phyloP scores from a whole-genome alignment of 2,113 vertebrate genomes.

The Tychaedon coryphoeus region DNA sequence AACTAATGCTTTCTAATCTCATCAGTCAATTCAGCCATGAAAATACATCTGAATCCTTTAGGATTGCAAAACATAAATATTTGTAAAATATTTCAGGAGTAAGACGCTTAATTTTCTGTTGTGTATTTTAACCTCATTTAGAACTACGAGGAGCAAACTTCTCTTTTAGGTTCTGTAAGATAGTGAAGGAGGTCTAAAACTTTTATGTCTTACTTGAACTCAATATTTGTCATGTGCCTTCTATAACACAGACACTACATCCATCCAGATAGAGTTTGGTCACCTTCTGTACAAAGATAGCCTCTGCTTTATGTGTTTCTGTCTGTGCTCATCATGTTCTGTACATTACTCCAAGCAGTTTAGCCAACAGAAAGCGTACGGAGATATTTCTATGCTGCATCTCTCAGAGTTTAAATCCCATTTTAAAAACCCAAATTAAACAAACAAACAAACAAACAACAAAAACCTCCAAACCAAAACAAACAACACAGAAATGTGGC shows the following conservation, averaged over 20 bases:
- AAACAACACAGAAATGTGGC: fast-evolving
- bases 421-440: background rate
- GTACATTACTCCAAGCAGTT: background rate
- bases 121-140: background rate
- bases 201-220: background rate
- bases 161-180: background rate
- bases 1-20: background rate
- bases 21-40: background rate
- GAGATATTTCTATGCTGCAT: background rate
- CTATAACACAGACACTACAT: background rate
- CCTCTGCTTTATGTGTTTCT: background rate
- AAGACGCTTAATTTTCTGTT: background rate
- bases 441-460: background rate
- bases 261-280: background rate
- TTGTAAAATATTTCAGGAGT: background rate
- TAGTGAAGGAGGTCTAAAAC: background rate
- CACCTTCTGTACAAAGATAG: background rate
- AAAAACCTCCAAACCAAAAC: background rate
- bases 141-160: background rate
- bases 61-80: background rate
- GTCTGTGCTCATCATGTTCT: background rate
- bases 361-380: background rate
- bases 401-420: background rate
- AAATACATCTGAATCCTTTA: background rate
- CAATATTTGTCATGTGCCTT: background rate